Conservation (phyloP, 2,888 invertebrate species). For the Drepanosiphum platanoidis region DNA sequence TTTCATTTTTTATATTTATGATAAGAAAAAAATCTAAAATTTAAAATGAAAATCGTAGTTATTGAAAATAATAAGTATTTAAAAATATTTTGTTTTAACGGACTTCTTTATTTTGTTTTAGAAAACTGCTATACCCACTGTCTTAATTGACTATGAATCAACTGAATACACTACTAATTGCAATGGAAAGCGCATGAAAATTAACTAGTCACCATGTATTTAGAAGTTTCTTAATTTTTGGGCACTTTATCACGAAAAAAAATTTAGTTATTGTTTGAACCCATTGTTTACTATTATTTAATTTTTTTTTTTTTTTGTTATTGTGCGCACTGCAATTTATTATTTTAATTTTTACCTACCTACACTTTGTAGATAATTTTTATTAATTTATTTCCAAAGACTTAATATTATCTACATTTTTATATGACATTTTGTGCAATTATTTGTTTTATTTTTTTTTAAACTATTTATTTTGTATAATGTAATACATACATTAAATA, state of each 20-base stretch:
- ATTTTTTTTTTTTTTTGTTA: constrained; percentile 51
- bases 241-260: constrained; percentile 48
- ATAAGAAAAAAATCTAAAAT: too few species aligned
- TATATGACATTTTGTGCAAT: constrained; percentile 63
- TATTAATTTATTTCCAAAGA: constrained; percentile 60
- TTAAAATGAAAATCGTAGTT: not conserved
- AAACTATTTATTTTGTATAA: constrained; percentile 61
- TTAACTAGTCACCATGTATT: constrained; percentile 43
- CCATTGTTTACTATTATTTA: constrained; percentile 14
- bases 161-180: constrained; percentile 47
- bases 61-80: not conserved
- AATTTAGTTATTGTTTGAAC: constrained; percentile 51
- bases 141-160: constrained; percentile 45
- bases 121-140: constrained; percentile 56
- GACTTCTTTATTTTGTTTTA: constrained; percentile 16
- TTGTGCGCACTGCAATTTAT: constrained; percentile 44
- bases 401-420: constrained; percentile 63
- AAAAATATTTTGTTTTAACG: not conserved
- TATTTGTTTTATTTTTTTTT: constrained; percentile 62
- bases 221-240: constrained; percentile 37
- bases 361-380: constrained; percentile 56
- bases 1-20: too few species aligned
- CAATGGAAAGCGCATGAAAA: constrained; percentile 60
- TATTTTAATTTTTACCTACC: constrained; percentile 45
- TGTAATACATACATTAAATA: constrained; percentile 12